Evolutionary conservation across 2,888 invertebrate genomes (phyloP).

Genomic region (Lamproptera curius): DNA sequence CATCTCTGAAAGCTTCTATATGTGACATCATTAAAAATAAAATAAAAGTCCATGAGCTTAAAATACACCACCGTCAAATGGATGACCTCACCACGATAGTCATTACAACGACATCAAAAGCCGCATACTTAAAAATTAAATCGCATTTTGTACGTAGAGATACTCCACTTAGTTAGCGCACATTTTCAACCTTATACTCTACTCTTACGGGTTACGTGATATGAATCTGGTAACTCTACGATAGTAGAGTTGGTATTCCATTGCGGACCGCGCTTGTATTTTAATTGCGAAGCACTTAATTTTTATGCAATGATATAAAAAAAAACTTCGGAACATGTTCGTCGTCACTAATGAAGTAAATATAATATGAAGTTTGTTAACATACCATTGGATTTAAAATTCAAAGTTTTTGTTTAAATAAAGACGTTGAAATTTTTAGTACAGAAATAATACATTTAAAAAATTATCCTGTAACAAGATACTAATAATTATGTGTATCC

Average conservation of each 20-base stretch:
- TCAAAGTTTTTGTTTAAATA: too few species aligned
- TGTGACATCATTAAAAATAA: too few species aligned
- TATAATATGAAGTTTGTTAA: too few species aligned
- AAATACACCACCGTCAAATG: background rate
- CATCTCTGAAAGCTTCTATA: too few species aligned
- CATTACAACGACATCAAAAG: constrained; percentile 14
- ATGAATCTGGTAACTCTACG: background rate
- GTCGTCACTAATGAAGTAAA: constrained; percentile 6
- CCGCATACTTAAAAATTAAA: constrained; percentile 7
- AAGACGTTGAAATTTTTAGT: too few species aligned
- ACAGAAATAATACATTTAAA: too few species aligned
- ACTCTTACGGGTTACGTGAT: background rate
- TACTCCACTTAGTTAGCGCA: background rate
- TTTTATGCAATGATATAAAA: constrained; percentile 12
- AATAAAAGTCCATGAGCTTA: too few species aligned
- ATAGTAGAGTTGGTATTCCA: background rate
- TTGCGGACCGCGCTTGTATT: background rate
- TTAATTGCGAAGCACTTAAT: constrained; percentile 11
- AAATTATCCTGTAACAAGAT: too few species aligned
- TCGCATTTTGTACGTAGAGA: constrained; percentile 4
- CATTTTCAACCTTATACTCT: background rate
- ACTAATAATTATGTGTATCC: too few species aligned
- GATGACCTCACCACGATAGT: constrained; percentile 2
- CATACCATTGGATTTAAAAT: too few species aligned
- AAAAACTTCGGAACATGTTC: background rate